Conservation (phyloP, 2,888 invertebrate genomes). For the Eupithecia exiguata region DNA sequence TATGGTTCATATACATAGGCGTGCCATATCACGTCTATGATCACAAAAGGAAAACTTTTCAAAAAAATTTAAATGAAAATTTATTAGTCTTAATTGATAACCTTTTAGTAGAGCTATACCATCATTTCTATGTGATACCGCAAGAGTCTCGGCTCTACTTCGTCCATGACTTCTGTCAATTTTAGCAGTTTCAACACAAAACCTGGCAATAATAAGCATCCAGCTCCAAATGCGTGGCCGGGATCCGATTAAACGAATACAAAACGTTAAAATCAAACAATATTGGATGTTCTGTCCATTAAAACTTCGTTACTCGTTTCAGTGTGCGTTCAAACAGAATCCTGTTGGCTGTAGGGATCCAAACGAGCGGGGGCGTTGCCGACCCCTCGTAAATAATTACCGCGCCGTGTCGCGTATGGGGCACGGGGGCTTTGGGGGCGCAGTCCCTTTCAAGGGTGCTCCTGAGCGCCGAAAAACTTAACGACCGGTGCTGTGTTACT, state of each 20-base stretch:
- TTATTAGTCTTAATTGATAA: neutral
- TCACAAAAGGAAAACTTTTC: neutral
- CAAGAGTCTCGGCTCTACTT: neutral
- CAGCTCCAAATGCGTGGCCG: neutral
- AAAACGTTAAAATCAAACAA: constrained; percentile 31
- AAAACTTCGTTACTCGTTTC: constrained; percentile 29
- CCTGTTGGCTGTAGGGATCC: constrained; percentile 45
- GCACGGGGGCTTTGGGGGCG: constrained; percentile 51
- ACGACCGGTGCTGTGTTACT: constrained; percentile 32
- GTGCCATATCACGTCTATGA: too few relatives aligned
- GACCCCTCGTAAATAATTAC: constrained; percentile 79
- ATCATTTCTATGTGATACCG: neutral
- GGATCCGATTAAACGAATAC: constrained; percentile 17
- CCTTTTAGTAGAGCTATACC: neutral
- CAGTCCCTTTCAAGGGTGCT: constrained; percentile 51
- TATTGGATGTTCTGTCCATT: constrained; percentile 23
- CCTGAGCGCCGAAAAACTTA: constrained; percentile 32
- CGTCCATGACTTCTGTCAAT: neutral
- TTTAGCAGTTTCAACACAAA: neutral
- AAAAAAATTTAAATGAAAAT: neutral
- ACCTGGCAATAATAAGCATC: neutral
- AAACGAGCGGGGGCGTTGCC: constrained; percentile 60
- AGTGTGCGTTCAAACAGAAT: constrained; percentile 38
- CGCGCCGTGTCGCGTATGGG: constrained; percentile 54
- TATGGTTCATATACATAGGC: too few relatives aligned